A percentile compares a stretch with the other conserved stretches of the same genome.
phyloP scores from a whole-genome alignment of 2,888 invertebrate species.

The Lithophane ornitopus region DNA sequence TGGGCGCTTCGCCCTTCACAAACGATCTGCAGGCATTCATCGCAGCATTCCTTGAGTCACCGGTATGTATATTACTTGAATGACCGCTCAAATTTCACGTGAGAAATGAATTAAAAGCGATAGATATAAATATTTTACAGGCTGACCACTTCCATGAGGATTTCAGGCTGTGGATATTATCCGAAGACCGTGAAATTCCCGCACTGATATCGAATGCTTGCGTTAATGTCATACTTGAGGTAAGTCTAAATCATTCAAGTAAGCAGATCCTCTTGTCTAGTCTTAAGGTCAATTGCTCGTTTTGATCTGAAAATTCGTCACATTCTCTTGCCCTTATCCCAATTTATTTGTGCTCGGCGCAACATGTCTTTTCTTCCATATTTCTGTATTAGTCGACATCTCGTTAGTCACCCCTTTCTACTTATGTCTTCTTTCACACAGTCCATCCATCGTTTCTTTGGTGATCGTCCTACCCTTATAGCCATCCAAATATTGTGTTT shows the following conservation, averaged over 20 bases:
- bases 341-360: too few species aligned
- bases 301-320: background rate
- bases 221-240: constrained; percentile 91
- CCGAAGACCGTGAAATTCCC: constrained; percentile 95
- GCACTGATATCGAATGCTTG: constrained; percentile 94
- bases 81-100: background rate
- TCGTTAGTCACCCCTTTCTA: too few species aligned
- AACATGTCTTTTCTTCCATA: too few species aligned
- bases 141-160: constrained; percentile 78
- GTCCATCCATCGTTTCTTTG: too few species aligned
- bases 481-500: too few species aligned
- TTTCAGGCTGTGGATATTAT: constrained; percentile 95
- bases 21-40: constrained; percentile 79
- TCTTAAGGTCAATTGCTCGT: background rate
- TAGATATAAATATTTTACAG: constrained; percentile 67
- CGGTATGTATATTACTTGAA: constrained; percentile 65
- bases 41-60: constrained; percentile 66
- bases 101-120: background rate
- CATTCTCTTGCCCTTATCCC: too few species aligned
- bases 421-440: too few species aligned
- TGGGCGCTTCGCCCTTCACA: constrained; percentile 84
- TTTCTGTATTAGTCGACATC: too few species aligned
- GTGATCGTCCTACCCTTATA: too few species aligned
- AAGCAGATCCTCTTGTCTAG: background rate
- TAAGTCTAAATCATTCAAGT: constrained; percentile 59